Percentiles rank a stretch among this genome's conserved stretches.
These are phyloP conservation scores for Deladenus siricidicola DNA, from an alignment of 2,888 invertebrate genomes.

Conservation along the genomic window DNA sequence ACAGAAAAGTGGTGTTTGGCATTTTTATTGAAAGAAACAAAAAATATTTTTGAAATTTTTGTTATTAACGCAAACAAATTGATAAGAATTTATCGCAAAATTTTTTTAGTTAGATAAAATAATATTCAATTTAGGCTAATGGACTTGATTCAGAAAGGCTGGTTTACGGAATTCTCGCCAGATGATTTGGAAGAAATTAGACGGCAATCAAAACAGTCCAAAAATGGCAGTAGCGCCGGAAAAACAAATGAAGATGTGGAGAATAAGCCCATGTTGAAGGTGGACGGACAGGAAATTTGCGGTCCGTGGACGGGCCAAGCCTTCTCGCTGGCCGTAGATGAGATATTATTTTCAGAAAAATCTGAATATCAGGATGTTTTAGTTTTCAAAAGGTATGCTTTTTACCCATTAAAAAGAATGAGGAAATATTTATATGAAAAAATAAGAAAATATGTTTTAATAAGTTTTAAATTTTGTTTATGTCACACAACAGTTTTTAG, in stretches of 20 bases:
- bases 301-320: slow-evolving; percentile 78
- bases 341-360: slow-evolving; percentile 69
- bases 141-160: slow-evolving; percentile 69
- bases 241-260: slow-evolving; percentile 4
- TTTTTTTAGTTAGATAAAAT: too few relatives aligned
- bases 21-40: too few relatives aligned
- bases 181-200: slow-evolving; percentile 46
- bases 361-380: slow-evolving; percentile 77
- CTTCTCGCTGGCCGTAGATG: slow-evolving; percentile 74
- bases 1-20: too few relatives aligned
- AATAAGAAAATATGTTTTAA: too few relatives aligned
- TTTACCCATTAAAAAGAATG: not conserved
- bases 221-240: not conserved
- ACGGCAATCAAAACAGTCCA: too few relatives aligned
- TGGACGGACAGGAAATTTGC: slow-evolving; percentile 47
- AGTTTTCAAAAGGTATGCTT: slow-evolving; percentile 67
- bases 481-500: slow-evolving; percentile 56
- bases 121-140: too few relatives aligned
- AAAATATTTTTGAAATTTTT: too few relatives aligned
- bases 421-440: too few relatives aligned
- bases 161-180: slow-evolving; percentile 85
- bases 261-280: slow-evolving; percentile 35
- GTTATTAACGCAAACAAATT: too few relatives aligned
- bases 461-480: not conserved
- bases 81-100: too few relatives aligned